A percentile compares a stretch with the other conserved stretches of the same genome.
phyloP scores from a whole-genome alignment of 2,888 invertebrate genomes.

The Resseliella maxima region DNA sequence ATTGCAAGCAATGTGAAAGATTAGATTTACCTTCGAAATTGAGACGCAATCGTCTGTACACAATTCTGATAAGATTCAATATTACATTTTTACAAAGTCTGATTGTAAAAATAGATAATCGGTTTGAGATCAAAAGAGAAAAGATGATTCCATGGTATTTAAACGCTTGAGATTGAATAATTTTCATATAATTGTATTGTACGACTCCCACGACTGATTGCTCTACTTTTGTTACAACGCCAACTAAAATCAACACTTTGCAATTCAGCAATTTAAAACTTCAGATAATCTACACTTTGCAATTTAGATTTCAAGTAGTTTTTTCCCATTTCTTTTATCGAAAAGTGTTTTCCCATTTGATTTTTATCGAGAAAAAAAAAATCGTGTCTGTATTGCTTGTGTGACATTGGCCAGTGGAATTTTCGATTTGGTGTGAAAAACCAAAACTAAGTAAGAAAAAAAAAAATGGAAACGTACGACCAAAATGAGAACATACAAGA shows the following conservation, averaged over 20 bases:
- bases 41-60: not conserved
- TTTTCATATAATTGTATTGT: not conserved
- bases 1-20: not conserved
- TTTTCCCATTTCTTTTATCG: too few species aligned
- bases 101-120: not conserved
- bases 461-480: not conserved
- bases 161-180: not conserved
- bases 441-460: not conserved
- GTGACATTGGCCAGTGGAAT: not conserved
- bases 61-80: conserved; percentile 3
- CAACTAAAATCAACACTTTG: too few species aligned
- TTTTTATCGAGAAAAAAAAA: too few species aligned
- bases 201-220: not conserved
- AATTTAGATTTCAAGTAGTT: too few species aligned
- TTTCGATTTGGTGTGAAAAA: too few species aligned
- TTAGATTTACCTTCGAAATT: not conserved
- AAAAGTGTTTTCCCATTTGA: too few species aligned
- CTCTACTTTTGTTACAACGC: not conserved
- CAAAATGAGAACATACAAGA: not conserved
- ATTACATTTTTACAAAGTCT: not conserved
- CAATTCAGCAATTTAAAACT: too few species aligned
- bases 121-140: not conserved
- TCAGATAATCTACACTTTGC: too few species aligned
- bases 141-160: not conserved
- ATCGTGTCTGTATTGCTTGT: too few species aligned